Percentiles rank a stretch among this genome's conserved stretches.
These are phyloP conservation scores for Cepaea nemoralis DNA, from an alignment of 1,140 invertebrate species.

Conservation along the genomic window DNA sequence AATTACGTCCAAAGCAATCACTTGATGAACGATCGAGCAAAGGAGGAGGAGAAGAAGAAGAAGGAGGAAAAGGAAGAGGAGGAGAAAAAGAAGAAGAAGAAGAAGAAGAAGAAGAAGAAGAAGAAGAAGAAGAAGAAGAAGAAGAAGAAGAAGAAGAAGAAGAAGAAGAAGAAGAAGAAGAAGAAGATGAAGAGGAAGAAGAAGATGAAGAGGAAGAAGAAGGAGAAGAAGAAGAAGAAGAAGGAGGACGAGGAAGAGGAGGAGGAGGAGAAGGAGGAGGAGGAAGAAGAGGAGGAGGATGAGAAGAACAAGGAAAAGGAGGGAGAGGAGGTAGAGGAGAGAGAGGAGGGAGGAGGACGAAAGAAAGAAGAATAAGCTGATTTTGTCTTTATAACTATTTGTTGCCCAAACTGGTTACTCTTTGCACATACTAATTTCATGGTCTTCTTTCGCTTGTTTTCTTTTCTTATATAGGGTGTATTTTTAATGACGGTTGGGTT, in stretches of 20 bases:
- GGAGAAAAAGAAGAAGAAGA: conserved; percentile 42
- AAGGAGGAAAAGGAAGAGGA: conserved; percentile 9
- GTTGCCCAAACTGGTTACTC: neutral
- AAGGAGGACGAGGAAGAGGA: too few species aligned
- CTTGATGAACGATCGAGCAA: neutral
- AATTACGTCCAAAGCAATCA: too few species aligned
- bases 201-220: conserved; percentile 30
- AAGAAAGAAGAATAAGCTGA: conserved; percentile 21
- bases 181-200: conserved; percentile 29
- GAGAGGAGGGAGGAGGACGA: too few species aligned
- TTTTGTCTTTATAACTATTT: neutral
- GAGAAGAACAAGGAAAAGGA: too few species aligned
- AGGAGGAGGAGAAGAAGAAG: neutral
- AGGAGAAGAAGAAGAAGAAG: too few species aligned
- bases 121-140: conserved; percentile 44
- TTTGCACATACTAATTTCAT: neutral
- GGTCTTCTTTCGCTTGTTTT: too few species aligned
- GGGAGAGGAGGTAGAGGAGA: too few species aligned
- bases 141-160: conserved; percentile 13
- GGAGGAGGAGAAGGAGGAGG: conserved; percentile 7
- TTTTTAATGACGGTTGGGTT: too few species aligned
- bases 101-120: conserved; percentile 43
- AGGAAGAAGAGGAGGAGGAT: too few species aligned
- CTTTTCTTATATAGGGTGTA: too few species aligned
- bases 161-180: conserved; percentile 12